A percentile compares a stretch with the other conserved stretches of the same genome.
phyloP scores from a whole-genome alignment of 2,888 invertebrate species.

The Sicus ferrugineus region DNA sequence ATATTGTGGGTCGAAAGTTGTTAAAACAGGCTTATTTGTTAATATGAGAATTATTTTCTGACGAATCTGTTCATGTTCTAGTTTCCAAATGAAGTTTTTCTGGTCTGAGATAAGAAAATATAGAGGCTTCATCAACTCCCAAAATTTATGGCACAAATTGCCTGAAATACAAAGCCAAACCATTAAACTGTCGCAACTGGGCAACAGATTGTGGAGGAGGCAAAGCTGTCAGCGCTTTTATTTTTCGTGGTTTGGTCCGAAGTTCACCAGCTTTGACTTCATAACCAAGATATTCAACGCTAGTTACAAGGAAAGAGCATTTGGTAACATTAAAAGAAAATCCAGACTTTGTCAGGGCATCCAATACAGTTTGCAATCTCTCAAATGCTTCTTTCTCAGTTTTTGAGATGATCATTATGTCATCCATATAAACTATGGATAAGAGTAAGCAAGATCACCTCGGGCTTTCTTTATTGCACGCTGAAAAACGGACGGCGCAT shows the following conservation, averaged over 20 bases:
- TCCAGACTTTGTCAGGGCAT: constrained; percentile 32
- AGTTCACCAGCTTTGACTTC: constrained; percentile 22
- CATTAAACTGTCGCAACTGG: constrained; percentile 12
- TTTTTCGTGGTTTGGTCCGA: constrained; percentile 25
- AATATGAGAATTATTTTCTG: constrained; percentile 30
- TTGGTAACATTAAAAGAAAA: constrained; percentile 31
- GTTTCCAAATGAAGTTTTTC: background rate
- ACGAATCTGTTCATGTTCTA: constrained; percentile 27
- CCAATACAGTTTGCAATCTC: constrained; percentile 32
- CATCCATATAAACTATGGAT: constrained; percentile 37
- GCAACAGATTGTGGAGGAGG: constrained; percentile 22
- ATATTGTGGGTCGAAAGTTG: constrained; percentile 39
- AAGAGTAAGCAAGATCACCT: too few relatives aligned
- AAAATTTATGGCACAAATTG: constrained; percentile 28
- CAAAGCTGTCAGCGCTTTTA: constrained; percentile 27
- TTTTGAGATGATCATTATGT: constrained; percentile 33
- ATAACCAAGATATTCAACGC: constrained; percentile 25
- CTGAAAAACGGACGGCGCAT: too few relatives aligned
- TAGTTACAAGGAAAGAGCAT: constrained; percentile 29
- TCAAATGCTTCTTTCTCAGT: constrained; percentile 33
- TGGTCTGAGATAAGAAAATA: constrained; percentile 23
- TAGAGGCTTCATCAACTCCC: constrained; percentile 28
- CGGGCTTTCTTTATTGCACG: too few relatives aligned
- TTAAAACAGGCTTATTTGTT: constrained; percentile 38
- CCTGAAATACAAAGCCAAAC: constrained; percentile 31